phyloP scores from a whole-genome alignment of 2,888 invertebrate genomes.

The Falcaria lacertinaria region DNA sequence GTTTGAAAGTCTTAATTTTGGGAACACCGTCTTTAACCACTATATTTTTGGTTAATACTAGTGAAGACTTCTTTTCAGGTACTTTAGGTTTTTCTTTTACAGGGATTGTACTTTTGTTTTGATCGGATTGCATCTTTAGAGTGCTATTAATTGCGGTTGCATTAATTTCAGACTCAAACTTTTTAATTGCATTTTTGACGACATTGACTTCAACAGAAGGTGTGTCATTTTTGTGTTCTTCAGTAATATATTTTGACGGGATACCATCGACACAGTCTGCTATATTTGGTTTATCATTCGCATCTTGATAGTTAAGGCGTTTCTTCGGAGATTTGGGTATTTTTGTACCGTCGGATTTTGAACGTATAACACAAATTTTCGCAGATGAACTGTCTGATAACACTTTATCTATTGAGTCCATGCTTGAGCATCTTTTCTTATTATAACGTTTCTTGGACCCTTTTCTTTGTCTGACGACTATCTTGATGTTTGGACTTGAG shows the following conservation, averaged over 20 bases:
- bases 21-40: conserved; percentile 74
- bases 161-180: conserved; percentile 71
- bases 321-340: conserved; percentile 65
- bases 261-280: conserved; percentile 65
- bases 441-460: conserved; percentile 69
- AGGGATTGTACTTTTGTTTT: conserved; percentile 41
- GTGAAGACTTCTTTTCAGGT: conserved; percentile 79
- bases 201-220: conserved; percentile 40
- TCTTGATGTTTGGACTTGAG: conserved; percentile 73
- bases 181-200: conserved; percentile 70
- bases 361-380: conserved; percentile 61
- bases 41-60: conserved; percentile 75
- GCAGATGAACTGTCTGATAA: conserved; percentile 43
- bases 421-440: conserved; percentile 73
- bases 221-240: conserved; percentile 28
- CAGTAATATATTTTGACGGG: conserved; percentile 35
- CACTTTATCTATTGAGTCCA: conserved; percentile 67
- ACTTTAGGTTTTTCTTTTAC: conserved; percentile 79
- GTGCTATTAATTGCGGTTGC: conserved; percentile 38
- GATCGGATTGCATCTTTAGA: conserved; percentile 61
- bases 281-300: conserved; percentile 57
- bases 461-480: conserved; percentile 62
- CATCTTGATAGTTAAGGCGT: conserved; percentile 54
- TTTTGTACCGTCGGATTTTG: conserved; percentile 71
- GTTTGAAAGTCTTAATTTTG: conserved; percentile 72